These are phyloP conservation scores for Puma concolor DNA, from an alignment of 2,113 vertebrate genomes.

Conservation along the genomic window DNA sequence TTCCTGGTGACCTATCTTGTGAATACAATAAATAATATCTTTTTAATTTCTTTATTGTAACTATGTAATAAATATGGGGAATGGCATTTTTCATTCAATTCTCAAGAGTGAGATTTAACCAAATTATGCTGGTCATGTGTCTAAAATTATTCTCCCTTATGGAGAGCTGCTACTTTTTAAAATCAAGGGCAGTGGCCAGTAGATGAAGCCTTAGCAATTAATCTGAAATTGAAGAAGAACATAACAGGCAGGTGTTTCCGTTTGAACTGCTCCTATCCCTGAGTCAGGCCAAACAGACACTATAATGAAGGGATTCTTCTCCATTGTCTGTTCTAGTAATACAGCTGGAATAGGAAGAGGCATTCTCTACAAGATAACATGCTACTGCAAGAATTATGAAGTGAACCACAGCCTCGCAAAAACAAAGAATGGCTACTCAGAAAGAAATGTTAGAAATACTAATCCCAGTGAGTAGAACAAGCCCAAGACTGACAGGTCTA, in stretches of 20 bases:
- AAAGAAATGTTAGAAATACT: background rate
- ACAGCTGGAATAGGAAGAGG: background rate
- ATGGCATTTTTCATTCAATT: slow-evolving; percentile 27
- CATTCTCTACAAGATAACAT: background rate
- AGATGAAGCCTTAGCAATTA: background rate
- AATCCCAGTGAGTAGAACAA: background rate
- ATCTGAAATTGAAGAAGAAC: background rate
- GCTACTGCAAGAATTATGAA: background rate
- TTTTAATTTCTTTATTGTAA: background rate
- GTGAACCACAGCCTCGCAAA: background rate
- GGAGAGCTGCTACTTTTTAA: background rate
- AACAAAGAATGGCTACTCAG: background rate
- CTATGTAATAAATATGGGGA: background rate
- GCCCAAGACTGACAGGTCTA: background rate
- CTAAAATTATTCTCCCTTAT: background rate
- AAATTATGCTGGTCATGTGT: background rate
- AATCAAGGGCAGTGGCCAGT: background rate
- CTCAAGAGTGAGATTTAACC: background rate
- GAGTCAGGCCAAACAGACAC: background rate
- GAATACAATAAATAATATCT: background rate
- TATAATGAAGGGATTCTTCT: background rate
- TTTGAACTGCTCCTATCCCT: background rate
- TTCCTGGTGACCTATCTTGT: background rate
- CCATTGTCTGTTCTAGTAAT: background rate
- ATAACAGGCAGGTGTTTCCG: background rate